Evolutionary conservation across 2,113 vertebrate species (phyloP).

Genomic region (Strix uralensis): DNA sequence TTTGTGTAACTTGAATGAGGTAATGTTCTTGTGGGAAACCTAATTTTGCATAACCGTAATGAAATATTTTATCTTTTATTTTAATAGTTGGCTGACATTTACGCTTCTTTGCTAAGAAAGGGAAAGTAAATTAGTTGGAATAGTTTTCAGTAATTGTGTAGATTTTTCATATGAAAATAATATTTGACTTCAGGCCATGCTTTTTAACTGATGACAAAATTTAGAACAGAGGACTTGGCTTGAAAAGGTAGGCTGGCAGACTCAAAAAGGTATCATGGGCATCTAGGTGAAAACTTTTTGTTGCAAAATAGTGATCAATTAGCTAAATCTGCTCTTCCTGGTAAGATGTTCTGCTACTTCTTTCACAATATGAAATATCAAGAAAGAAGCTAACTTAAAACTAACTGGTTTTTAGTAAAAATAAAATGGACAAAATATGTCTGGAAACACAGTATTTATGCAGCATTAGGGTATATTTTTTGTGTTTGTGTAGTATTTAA

Average conservation of each 20-base stretch:
- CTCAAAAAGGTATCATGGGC: background rate
- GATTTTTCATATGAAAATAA: background rate
- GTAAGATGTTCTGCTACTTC: background rate
- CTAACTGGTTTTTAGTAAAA: background rate
- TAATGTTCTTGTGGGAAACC: background rate
- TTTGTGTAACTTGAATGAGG: background rate
- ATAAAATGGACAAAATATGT: background rate
- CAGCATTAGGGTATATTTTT: background rate
- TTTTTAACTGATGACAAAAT: background rate
- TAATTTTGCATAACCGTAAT: background rate
- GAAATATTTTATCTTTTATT: slow-evolving; percentile 10
- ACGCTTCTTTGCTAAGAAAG: background rate
- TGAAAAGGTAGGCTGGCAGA: background rate
- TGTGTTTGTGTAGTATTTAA: background rate
- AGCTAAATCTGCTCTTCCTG: background rate
- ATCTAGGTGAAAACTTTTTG: background rate
- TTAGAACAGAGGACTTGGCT: background rate
- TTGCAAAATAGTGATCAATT: background rate
- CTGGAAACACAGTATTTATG: background rate
- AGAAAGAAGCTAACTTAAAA: background rate
- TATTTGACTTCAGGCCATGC: background rate
- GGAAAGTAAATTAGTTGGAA: background rate
- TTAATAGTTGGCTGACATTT: slow-evolving; percentile 23
- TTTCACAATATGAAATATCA: background rate
- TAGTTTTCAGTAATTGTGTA: background rate